phyloP scores from a whole-genome alignment of 1,140 invertebrate genomes.

The Dinothrombium tinctorium region DNA sequence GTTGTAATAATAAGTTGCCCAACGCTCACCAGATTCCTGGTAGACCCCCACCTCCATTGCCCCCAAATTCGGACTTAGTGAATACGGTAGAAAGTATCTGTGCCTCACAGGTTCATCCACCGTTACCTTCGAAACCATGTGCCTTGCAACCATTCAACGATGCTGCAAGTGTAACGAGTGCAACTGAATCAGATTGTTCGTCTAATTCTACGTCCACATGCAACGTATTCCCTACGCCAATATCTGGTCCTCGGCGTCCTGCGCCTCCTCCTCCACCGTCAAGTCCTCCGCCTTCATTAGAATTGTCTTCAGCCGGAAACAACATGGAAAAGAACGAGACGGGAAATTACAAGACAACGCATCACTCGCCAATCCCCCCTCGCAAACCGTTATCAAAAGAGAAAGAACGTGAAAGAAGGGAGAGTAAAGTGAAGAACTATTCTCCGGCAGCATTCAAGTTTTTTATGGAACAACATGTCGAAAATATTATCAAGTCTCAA shows the following conservation, averaged over 20 bases:
- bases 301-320: background rate
- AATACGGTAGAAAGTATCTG: slow-evolving; percentile 18
- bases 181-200: slow-evolving; percentile 3
- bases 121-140: slow-evolving; percentile 3
- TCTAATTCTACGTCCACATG: background rate
- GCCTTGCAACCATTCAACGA: background rate
- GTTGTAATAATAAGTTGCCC: background rate
- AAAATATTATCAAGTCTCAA: slow-evolving; percentile 87
- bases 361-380: slow-evolving; percentile 81
- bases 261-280: background rate
- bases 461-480: slow-evolving; percentile 98
- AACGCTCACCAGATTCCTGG: background rate
- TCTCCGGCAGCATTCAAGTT: slow-evolving; percentile 96
- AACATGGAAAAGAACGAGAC: background rate
- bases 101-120: slow-evolving; percentile 13
- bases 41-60: slow-evolving; percentile 5
- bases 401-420: slow-evolving; percentile 68
- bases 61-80: slow-evolving; percentile 12
- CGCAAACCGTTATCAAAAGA: slow-evolving; percentile 73
- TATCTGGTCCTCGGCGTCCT: background rate
- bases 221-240: background rate
- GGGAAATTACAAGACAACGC: slow-evolving; percentile 24
- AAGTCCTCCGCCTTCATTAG: background rate
- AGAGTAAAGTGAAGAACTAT: slow-evolving; percentile 52
- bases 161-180: background rate